Conservation (phyloP, 2,797 vertebrate species). For the Peromyscus attwateri region DNA sequence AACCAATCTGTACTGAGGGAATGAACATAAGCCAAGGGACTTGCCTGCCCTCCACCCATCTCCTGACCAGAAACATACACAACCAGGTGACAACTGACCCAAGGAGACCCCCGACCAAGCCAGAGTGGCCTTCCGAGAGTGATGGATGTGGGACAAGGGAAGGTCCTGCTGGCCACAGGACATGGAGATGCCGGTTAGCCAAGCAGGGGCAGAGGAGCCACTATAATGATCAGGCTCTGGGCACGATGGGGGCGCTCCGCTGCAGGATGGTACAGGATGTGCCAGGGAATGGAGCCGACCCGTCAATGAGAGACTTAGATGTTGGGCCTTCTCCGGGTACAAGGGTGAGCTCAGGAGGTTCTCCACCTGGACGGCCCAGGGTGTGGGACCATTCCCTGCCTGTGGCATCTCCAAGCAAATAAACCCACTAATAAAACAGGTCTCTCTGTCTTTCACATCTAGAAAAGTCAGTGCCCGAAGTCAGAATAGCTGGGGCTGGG, state of each 20-base stretch:
- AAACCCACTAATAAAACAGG: not conserved
- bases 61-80: not conserved
- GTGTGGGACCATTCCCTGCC: not conserved
- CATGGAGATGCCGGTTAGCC: not conserved
- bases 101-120: not conserved
- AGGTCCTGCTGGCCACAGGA: not conserved
- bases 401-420: not conserved
- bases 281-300: not conserved
- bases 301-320: not conserved
- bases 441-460: not conserved
- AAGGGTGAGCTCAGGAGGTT: not conserved
- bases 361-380: not conserved
- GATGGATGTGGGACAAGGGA: not conserved
- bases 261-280: not conserved
- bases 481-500: fast-evolving
- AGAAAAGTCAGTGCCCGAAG: not conserved
- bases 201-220: not conserved
- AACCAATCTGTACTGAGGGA: not conserved
- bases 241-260: fast-evolving
- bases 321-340: not conserved
- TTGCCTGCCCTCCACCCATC: not conserved
- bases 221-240: not conserved
- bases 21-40: not conserved
- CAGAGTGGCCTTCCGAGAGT: not conserved
- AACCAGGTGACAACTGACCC: not conserved